Conservation (phyloP, 1,140 invertebrate species). For the Penaeus indicus region DNA sequence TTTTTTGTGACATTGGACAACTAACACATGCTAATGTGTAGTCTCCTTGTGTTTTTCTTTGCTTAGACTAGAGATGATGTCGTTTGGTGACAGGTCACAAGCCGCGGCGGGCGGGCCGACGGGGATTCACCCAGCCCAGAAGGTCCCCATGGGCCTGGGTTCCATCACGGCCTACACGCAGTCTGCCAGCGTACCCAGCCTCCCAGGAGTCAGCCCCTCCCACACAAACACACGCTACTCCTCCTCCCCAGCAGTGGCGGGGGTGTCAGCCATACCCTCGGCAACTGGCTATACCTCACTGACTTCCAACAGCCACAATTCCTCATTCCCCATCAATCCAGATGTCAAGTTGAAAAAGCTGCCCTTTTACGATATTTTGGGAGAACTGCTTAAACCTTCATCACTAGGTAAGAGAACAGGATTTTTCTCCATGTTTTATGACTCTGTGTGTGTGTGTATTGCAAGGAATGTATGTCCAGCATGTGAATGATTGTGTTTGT, state of each 20-base stretch:
- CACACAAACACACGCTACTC: slow-evolving; percentile 37
- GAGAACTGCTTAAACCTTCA: slow-evolving; percentile 89
- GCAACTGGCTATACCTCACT: slow-evolving; percentile 46
- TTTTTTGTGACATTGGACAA: not conserved
- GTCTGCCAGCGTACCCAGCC: slow-evolving; percentile 39
- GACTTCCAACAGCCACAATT: slow-evolving; percentile 51
- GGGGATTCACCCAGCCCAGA: slow-evolving; percentile 55
- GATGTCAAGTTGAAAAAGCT: slow-evolving; percentile 91
- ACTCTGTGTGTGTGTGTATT: no score
- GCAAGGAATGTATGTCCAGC: no score
- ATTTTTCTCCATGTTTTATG: no score
- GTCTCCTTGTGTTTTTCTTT: slow-evolving; percentile 57
- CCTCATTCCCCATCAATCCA: slow-evolving; percentile 82
- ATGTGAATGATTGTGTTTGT: no score
- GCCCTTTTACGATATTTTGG: slow-evolving; percentile 92
- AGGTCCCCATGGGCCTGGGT: slow-evolving; percentile 55
- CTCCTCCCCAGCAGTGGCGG: slow-evolving; percentile 34
- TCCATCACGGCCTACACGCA: slow-evolving; percentile 53
- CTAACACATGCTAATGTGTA: slow-evolving; percentile 56
- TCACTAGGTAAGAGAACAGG: slow-evolving; percentile 76
- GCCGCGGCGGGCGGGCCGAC: slow-evolving; percentile 42
- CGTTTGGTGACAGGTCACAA: slow-evolving; percentile 65
- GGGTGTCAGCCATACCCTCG: slow-evolving; percentile 27
- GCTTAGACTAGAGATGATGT: slow-evolving; percentile 65
- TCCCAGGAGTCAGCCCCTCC: slow-evolving; percentile 47